Evolutionary conservation across 1,140 invertebrate species (phyloP).

Genomic region (Agrypnia vestita): DNA sequence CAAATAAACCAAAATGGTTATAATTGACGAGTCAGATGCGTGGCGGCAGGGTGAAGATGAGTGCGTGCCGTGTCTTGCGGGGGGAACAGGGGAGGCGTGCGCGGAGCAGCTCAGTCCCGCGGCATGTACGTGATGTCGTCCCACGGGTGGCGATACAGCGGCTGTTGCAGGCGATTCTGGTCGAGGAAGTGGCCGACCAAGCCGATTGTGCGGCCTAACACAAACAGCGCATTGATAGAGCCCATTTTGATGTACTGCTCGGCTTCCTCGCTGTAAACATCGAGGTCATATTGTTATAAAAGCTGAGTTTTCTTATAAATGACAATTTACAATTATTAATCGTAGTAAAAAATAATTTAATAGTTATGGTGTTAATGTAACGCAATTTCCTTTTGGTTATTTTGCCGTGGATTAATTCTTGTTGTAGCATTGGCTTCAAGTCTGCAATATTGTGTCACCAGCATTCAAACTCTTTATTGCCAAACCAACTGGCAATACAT

Average conservation of each 20-base stretch:
- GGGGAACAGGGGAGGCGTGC: neutral
- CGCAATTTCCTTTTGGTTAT: too few relatives aligned
- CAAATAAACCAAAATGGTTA: neutral
- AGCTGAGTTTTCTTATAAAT: too few relatives aligned
- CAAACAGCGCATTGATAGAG: slow-evolving; percentile 98
- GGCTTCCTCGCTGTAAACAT: slow-evolving; percentile 88
- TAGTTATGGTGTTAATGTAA: too few relatives aligned
- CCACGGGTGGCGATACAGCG: slow-evolving; percentile 99
- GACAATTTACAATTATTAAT: too few relatives aligned
- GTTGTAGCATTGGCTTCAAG: too few relatives aligned
- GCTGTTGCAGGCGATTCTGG: slow-evolving; percentile 98
- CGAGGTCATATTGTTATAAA: too few relatives aligned
- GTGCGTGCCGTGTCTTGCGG: neutral
- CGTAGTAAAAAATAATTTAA: too few relatives aligned
- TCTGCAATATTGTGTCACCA: too few relatives aligned
- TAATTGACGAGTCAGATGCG: too few relatives aligned
- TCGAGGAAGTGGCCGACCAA: slow-evolving; percentile 99
- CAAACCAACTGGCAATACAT: too few relatives aligned
- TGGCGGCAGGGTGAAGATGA: neutral
- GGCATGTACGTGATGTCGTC: slow-evolving; percentile 99
- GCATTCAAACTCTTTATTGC: too few relatives aligned
- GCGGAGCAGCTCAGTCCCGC: slow-evolving; percentile 37
- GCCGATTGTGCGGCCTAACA: slow-evolving; percentile 97
- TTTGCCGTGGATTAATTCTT: too few relatives aligned
- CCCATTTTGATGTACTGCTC: slow-evolving; percentile 98